Evolutionary conservation across 1,140 invertebrate species (phyloP).

Genomic region (Drosophila prosaltans): DNA sequence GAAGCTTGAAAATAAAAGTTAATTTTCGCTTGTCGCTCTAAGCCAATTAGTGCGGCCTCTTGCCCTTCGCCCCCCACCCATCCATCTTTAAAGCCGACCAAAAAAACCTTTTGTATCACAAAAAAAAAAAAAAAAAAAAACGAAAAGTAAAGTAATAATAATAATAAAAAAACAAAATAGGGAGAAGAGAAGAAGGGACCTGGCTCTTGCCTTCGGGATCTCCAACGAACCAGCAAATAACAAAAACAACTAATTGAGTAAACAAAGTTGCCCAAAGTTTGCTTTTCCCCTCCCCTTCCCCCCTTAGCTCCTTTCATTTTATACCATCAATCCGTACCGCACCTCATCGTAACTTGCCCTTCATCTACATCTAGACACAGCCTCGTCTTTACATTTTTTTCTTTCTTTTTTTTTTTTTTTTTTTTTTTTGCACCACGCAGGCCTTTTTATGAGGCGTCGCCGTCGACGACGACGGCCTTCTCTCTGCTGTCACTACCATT

Average conservation of each 20-base stretch:
- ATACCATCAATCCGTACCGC: too few species aligned
- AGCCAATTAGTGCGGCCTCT: slow-evolving; percentile 71
- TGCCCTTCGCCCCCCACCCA: neutral
- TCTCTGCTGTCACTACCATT: neutral
- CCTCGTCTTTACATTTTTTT: neutral
- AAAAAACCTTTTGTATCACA: neutral
- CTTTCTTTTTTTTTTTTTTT: too few species aligned
- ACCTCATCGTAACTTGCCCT: neutral
- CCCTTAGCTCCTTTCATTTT: neutral
- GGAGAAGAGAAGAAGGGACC: neutral
- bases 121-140: slow-evolving; percentile 16
- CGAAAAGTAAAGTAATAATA: neutral
- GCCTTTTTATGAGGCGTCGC: slow-evolving; percentile 6
- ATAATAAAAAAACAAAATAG: slow-evolving; percentile 1
- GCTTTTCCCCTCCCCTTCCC: slow-evolving; percentile 30
- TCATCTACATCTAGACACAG: neutral
- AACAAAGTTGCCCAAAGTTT: slow-evolving; percentile 71
- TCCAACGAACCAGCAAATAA: slow-evolving; percentile 72
- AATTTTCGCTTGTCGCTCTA: slow-evolving; percentile 80
- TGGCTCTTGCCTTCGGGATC: slow-evolving; percentile 20
- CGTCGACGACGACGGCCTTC: neutral
- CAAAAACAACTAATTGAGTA: slow-evolving; percentile 78
- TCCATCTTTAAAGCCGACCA: neutral
- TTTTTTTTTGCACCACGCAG: neutral
- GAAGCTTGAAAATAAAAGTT: slow-evolving; percentile 70